Percentiles rank a stretch among this genome's conserved stretches.
phyloP scores from a whole-genome alignment of 2,888 invertebrate genomes.

The Monochamus alternatus region DNA sequence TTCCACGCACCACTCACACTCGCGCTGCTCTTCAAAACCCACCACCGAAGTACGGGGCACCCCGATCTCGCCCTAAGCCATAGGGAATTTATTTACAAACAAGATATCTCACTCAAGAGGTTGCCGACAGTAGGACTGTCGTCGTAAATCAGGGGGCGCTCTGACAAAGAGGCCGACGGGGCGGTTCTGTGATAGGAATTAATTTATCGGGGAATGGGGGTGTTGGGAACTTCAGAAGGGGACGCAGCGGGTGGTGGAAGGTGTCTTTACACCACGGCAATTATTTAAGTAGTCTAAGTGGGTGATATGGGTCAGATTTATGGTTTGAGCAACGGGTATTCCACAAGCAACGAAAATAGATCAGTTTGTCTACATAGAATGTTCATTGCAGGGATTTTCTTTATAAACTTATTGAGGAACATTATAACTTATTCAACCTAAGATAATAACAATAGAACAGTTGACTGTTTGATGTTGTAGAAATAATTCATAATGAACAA shows the following conservation, averaged over 20 bases:
- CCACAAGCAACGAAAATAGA: no score
- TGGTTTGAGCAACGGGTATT: no score
- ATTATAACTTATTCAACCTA: no score
- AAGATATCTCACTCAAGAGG: slow-evolving; percentile 61
- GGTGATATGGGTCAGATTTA: no score
- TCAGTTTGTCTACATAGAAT: no score
- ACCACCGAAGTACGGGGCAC: slow-evolving; percentile 37
- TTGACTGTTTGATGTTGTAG: no score
- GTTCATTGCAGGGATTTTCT: no score
- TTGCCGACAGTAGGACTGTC: slow-evolving; percentile 47
- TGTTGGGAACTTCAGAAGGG: neutral
- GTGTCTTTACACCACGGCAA: neutral
- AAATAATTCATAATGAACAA: no score
- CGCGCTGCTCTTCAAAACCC: slow-evolving; percentile 21
- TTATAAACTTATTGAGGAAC: no score
- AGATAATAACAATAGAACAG: no score
- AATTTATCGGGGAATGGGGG: neutral
- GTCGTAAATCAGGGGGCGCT: slow-evolving; percentile 15
- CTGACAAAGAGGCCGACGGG: slow-evolving; percentile 3
- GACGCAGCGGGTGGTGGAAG: neutral
- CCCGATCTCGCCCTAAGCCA: slow-evolving; percentile 15
- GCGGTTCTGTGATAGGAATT: neutral
- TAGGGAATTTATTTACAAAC: slow-evolving; percentile 57
- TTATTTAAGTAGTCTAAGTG: no score
- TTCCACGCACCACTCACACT: slow-evolving; percentile 30